A percentile compares a stretch with the other conserved stretches of the same genome.
These are phyloP conservation scores for Periplaneta americana DNA, from an alignment of 1,140 invertebrate genomes.

Conservation along the genomic window DNA sequence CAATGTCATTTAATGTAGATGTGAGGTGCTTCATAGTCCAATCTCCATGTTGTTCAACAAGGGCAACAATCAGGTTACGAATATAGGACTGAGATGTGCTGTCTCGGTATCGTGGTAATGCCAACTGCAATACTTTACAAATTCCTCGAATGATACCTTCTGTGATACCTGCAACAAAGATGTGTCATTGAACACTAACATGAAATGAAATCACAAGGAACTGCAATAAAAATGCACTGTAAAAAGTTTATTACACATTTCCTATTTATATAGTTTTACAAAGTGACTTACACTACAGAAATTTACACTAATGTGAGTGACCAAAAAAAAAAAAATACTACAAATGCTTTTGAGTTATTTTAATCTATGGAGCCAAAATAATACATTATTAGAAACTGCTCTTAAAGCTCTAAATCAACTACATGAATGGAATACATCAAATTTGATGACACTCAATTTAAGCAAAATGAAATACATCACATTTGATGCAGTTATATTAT, in stretches of 20 bases:
- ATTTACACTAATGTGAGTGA: too few species aligned
- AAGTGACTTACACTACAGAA: conserved; percentile 16
- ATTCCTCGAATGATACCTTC: conserved; percentile 72
- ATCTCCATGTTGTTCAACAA: conserved; percentile 58
- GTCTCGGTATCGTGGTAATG: conserved; percentile 73
- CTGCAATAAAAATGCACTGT: neutral
- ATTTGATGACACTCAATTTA: too few species aligned
- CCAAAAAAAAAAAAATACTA: too few species aligned
- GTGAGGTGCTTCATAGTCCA: conserved; percentile 63
- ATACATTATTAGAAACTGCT: too few species aligned
- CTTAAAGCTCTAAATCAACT: too few species aligned
- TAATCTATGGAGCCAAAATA: too few species aligned
- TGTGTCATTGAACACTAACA: neutral
- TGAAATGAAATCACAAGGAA: neutral
- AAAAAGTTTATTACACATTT: too few species aligned
- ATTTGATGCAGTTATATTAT: too few species aligned
- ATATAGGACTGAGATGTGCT: conserved; percentile 67
- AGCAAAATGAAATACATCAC: too few species aligned
- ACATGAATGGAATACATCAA: too few species aligned
- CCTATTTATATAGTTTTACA: conserved; percentile 12
- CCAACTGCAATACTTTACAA: conserved; percentile 65
- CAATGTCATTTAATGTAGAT: conserved; percentile 51
- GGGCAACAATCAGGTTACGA: conserved; percentile 55
- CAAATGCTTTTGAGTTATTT: too few species aligned
- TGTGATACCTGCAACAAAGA: conserved; percentile 58